Conservation (phyloP, 2,888 invertebrate species). For the Elmis aenea region DNA sequence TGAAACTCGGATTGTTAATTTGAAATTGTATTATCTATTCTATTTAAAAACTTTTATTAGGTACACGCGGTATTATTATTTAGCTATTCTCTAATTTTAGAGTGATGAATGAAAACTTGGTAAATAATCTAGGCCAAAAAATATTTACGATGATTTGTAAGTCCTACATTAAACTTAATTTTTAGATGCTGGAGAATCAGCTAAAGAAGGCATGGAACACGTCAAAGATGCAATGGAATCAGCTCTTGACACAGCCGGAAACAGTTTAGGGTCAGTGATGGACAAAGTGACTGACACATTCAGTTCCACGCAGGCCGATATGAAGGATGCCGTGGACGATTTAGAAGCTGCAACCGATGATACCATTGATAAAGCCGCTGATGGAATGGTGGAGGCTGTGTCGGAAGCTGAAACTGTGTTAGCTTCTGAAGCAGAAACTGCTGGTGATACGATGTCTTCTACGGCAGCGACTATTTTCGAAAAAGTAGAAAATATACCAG, state of each 20-base stretch:
- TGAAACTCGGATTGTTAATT: too few relatives aligned
- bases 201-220: conserved; percentile 38
- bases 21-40: too few relatives aligned
- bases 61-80: too few relatives aligned
- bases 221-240: conserved; percentile 39
- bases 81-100: too few relatives aligned
- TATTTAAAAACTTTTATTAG: too few relatives aligned
- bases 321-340: conserved; percentile 25
- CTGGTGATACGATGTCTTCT: conserved; percentile 6
- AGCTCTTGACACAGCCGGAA: conserved; percentile 38
- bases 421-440: conserved; percentile 33
- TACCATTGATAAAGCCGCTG: conserved; percentile 28
- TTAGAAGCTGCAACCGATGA: conserved; percentile 33
- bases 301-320: conserved; percentile 30
- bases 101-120: too few relatives aligned
- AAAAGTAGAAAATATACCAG: conserved; percentile 12
- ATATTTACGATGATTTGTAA: too few relatives aligned
- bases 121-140: too few relatives aligned
- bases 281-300: conserved; percentile 40
- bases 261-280: conserved; percentile 36
- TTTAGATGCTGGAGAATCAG: conserved; percentile 38
- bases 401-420: conserved; percentile 41
- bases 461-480: conserved; percentile 12
- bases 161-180: too few relatives aligned
- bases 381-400: conserved; percentile 35